Percentiles rank a stretch among this genome's conserved stretches.
Conservation (phyloP, 2,113 vertebrate genomes). For the Pavo muticus region DNA sequence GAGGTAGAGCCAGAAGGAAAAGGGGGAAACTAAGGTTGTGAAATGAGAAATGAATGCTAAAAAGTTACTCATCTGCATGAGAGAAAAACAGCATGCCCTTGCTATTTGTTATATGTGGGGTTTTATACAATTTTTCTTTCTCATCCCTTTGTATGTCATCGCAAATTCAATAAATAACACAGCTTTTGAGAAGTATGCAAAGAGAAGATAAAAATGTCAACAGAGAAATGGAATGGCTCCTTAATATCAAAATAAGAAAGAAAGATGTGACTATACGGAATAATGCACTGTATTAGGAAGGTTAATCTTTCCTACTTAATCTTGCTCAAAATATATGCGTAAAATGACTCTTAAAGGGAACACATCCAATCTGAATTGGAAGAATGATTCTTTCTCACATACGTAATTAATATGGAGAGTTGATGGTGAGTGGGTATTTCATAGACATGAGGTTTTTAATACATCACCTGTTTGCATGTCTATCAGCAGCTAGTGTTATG, state of each 20-base stretch:
- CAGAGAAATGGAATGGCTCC: neutral
- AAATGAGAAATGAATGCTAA: neutral
- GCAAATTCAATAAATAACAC: neutral
- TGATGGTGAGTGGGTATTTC: neutral
- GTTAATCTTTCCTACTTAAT: neutral
- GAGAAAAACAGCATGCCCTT: neutral
- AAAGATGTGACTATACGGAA: neutral
- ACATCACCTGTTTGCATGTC: conserved; percentile 17
- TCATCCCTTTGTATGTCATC: conserved; percentile 28
- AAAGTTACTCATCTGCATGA: neutral
- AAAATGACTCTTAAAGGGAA: neutral
- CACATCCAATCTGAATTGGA: neutral
- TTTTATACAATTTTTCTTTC: neutral
- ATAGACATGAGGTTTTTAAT: neutral
- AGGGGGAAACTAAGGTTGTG: neutral
- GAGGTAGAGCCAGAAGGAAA: neutral
- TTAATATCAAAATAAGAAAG: neutral
- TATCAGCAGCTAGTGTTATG: neutral
- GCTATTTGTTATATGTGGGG: neutral
- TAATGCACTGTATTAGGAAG: neutral
- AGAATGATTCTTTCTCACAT: conserved; percentile 39
- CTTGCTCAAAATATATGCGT: neutral
- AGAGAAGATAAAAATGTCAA: conserved; percentile 40
- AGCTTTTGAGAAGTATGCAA: conserved; percentile 10
- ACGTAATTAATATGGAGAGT: neutral